These are phyloP conservation scores for Zosterops borbonicus DNA, from an alignment of 2,113 vertebrate genomes.

Conservation along the genomic window DNA sequence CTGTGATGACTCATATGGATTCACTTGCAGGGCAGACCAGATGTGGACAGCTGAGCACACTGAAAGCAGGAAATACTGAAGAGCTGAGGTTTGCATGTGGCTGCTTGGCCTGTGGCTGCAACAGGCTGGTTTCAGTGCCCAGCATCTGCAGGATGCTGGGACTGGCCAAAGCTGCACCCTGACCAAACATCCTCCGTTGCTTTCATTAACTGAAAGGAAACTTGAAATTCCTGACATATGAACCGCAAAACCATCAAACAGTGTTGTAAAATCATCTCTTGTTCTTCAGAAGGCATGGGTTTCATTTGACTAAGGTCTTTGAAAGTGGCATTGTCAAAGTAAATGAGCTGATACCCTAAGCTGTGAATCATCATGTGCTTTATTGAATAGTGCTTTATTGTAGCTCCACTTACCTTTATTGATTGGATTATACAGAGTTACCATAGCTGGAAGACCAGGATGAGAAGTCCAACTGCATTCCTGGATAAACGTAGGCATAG, in stretches of 20 bases:
- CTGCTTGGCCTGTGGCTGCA: not conserved
- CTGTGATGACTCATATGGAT: not conserved
- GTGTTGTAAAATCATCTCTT: not conserved
- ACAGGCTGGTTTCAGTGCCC: not conserved
- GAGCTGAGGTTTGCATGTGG: fast-evolving
- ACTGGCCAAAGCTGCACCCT: not conserved
- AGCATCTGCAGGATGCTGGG: not conserved
- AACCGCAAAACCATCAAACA: not conserved
- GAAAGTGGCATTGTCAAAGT: not conserved
- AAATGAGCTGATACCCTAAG: not conserved
- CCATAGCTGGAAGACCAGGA: not conserved
- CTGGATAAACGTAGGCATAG: not conserved
- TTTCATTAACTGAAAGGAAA: not conserved
- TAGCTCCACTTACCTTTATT: not conserved
- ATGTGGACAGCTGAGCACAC: no score
- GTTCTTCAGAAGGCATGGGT: not conserved
- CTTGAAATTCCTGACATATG: not conserved
- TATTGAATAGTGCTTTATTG: not conserved
- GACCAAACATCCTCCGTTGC: not conserved
- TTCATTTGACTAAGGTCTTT: not conserved
- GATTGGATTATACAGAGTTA: not conserved
- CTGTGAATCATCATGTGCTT: not conserved
- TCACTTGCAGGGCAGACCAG: not conserved
- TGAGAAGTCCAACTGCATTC: not conserved
- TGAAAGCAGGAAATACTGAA: not conserved